phyloP scores from a whole-genome alignment of 2,888 invertebrate species.

The Drosophila mimetica region DNA sequence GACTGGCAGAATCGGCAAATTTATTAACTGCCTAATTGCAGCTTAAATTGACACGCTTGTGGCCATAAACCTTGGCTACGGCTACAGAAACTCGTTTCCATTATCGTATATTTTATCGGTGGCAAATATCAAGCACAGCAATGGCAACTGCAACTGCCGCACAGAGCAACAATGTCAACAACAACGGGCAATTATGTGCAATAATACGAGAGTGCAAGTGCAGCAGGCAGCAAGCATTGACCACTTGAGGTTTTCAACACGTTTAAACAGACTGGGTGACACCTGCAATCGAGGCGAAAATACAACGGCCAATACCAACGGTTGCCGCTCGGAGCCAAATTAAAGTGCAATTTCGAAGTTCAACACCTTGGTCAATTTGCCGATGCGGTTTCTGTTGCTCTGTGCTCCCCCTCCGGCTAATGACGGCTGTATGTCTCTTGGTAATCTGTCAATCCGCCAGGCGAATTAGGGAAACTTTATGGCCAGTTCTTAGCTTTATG shows the following conservation, averaged over 20 bases:
- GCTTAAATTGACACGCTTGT: constrained; percentile 67
- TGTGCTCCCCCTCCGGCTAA: neutral
- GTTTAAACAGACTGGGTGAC: constrained; percentile 63
- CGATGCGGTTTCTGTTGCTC: constrained; percentile 38
- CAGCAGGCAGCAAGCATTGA: constrained; percentile 27
- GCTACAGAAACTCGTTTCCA: constrained; percentile 33
- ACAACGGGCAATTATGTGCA: constrained; percentile 69
- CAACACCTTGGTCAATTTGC: constrained; percentile 74
- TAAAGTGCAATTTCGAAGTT: constrained; percentile 71
- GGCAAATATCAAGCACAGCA: constrained; percentile 35
- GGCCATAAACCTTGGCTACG: constrained; percentile 63
- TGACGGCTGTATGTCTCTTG: constrained; percentile 15
- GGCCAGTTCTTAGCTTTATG: constrained; percentile 2
- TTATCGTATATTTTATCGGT: constrained; percentile 16
- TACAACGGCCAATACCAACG: neutral
- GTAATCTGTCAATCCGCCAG: constrained; percentile 18
- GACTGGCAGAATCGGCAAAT: constrained; percentile 37
- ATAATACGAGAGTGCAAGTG: constrained; percentile 60
- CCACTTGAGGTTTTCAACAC: constrained; percentile 76
- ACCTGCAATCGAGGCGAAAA: constrained; percentile 64
- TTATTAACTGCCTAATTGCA: constrained; percentile 72
- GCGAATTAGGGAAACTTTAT: constrained; percentile 30
- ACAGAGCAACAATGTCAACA: constrained; percentile 65
- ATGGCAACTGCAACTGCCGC: constrained; percentile 32
- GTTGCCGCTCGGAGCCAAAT: constrained; percentile 63